Percentiles rank a stretch among this genome's conserved stretches.
Conservation (phyloP, 2,113 vertebrate species). For the Copsychus sechellarum region DNA sequence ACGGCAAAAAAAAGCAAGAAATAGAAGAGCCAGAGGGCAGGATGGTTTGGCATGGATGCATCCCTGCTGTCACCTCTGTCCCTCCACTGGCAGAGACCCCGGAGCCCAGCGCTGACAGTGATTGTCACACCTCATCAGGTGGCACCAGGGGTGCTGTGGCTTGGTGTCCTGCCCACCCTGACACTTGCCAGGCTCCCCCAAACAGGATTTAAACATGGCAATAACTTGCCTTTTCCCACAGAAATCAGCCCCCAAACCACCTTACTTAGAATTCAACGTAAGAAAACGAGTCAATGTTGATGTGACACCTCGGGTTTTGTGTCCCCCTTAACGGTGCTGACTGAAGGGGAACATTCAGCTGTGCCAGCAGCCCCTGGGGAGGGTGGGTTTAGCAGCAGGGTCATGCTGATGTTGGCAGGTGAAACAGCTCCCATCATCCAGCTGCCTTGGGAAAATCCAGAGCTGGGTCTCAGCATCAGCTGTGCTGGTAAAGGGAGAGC, state of each 20-base stretch:
- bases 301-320: neutral
- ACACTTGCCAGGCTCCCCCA: neutral
- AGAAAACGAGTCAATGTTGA: neutral
- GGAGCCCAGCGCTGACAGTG: rapidly evolving
- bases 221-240: neutral
- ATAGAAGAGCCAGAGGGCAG: neutral
- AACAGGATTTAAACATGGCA: neutral
- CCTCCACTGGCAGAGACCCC: neutral
- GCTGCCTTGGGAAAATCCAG: neutral
- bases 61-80: neutral
- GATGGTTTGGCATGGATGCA: neutral
- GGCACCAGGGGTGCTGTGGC: neutral
- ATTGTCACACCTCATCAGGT: neutral
- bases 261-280: neutral
- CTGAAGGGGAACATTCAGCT: neutral
- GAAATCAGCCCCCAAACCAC: neutral
- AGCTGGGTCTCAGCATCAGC: rapidly evolving
- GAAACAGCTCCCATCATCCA: neutral
- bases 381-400: neutral
- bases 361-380: neutral
- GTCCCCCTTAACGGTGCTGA: neutral
- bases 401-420: neutral
- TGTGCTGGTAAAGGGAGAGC: rapidly evolving
- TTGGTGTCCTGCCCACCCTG: neutral
- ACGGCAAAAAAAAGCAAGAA: neutral